Conservation (phyloP, 2,888 invertebrate genomes). For the Nomada ruficornis region DNA sequence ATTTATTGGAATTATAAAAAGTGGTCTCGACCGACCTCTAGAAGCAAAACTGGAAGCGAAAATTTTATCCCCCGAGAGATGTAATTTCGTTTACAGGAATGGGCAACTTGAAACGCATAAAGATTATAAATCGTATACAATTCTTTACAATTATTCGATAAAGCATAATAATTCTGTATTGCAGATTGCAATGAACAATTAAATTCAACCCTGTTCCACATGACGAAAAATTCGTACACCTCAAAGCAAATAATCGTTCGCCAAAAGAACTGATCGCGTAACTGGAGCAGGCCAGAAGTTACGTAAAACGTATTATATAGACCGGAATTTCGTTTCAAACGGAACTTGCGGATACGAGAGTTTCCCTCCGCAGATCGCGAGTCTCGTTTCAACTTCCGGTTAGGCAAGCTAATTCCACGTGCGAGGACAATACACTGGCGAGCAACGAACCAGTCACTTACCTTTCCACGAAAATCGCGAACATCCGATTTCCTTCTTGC, state of each 20-base stretch:
- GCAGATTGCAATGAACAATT: no score
- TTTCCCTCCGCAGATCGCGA: not conserved
- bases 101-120: no score
- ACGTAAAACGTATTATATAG: not conserved
- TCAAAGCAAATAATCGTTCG: no score
- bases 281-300: not conserved
- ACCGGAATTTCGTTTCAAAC: not conserved
- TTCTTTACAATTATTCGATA: no score
- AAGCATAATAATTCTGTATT: no score
- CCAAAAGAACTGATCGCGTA: not conserved
- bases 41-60: no score
- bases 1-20: not conserved
- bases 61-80: no score
- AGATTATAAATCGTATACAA: no score
- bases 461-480: conserved; percentile 62
- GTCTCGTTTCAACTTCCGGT: conserved; percentile 41
- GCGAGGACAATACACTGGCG: conserved; percentile 20
- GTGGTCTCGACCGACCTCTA: no score
- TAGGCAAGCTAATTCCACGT: conserved; percentile 30
- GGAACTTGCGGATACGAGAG: not conserved
- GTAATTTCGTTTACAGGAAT: no score
- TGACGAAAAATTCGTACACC: no score
- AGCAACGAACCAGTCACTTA: conserved; percentile 44
- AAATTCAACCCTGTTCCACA: no score
- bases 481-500: conserved; percentile 79